Base-by-base conservation (phyloP, 92 coral and sea anemone genomes). In the Paramuricea clavata region DNA sequence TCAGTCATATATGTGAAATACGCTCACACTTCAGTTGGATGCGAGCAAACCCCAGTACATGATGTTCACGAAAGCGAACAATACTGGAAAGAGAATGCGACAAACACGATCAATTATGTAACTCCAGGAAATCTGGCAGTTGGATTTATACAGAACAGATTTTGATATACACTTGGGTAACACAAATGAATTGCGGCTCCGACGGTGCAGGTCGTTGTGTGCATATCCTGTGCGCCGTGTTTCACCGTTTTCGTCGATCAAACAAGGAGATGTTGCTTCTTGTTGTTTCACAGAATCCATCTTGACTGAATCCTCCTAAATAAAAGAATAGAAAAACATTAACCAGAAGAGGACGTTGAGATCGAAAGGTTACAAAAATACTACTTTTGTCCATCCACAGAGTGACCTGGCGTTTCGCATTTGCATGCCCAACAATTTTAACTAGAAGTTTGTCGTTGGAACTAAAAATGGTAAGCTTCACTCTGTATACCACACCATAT, bases 11-110 rank as follows among this genome's bases (percentile, higher is more conserved):
- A 1, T 15, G 13, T 47, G 1, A 47, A 1, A 8, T 10, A 2
- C 16, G 54, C 27, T 54, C 6, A 19, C 3, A 21, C 62, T 19
- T 54, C 0, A 54, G 44, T 54, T 23, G 3, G 72, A 13, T 31
- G 39, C 41, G 12, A 72, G 31, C 54, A 79, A 22, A 30, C 60
- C 32, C 97, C 97, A 93, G 82, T 93, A 93, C 19, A 92, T 60
- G 43, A 87, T 73, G 83, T 93, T 93, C 74, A 93, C 86, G 6
- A 93, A 61, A 32, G 74, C 75, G 82, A 93, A 93, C 31, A 91
- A 89, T 12, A 73, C 79, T 1, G 97, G 97, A 64, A 93, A 93
- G 6, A 88, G 43, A 12, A 80, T 44, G 42, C 93, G 92, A 65
- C 97, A 93, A 52, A 87, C 70, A 75, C 67, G 85, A 81, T 93